Conservation (phyloP, 1,140 invertebrate species). For the Rhizoglyphus robini region DNA sequence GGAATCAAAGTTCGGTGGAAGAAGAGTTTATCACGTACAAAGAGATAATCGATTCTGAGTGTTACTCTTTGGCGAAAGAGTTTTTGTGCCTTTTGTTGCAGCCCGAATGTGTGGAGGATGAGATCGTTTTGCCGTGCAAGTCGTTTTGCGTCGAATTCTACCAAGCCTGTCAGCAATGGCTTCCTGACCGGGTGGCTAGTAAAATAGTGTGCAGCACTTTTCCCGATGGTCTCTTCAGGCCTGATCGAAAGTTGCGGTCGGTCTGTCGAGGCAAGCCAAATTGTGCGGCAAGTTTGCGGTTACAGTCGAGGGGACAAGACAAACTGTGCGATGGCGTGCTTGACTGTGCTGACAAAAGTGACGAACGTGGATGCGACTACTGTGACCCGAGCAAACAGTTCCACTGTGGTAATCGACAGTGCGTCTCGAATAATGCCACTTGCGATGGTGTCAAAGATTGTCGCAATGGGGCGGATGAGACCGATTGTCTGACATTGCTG, state of each 20-base stretch:
- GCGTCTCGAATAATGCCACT: not conserved
- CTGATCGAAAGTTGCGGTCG: constrained; percentile 48
- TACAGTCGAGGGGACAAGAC: constrained; percentile 52
- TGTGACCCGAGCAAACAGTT: not conserved
- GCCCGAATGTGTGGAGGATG: constrained; percentile 49
- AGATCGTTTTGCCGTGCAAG: constrained; percentile 54
- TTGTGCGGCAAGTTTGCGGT: constrained; percentile 49
- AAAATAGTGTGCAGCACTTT: constrained; percentile 61
- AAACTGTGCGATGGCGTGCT: constrained; percentile 68
- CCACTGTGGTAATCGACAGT: constrained; percentile 12
- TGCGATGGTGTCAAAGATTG: constrained; percentile 4
- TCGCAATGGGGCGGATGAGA: not conserved
- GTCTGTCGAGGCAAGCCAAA: not conserved
- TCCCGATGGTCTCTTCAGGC: constrained; percentile 56
- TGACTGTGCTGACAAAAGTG: constrained; percentile 65
- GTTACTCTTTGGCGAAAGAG: constrained; percentile 64
- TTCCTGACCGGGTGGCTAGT: constrained; percentile 52
- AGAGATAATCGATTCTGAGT: constrained; percentile 71
- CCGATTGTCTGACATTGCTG: not conserved
- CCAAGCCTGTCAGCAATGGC: constrained; percentile 56
- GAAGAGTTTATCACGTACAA: constrained; percentile 61
- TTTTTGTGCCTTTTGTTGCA: constrained; percentile 71
- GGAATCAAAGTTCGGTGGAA: constrained; percentile 49
- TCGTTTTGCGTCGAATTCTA: constrained; percentile 72
- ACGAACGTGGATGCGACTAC: constrained; percentile 44